phyloP scores from a whole-genome alignment of 2,888 invertebrate species.

The Habroteleia sp. region DNA sequence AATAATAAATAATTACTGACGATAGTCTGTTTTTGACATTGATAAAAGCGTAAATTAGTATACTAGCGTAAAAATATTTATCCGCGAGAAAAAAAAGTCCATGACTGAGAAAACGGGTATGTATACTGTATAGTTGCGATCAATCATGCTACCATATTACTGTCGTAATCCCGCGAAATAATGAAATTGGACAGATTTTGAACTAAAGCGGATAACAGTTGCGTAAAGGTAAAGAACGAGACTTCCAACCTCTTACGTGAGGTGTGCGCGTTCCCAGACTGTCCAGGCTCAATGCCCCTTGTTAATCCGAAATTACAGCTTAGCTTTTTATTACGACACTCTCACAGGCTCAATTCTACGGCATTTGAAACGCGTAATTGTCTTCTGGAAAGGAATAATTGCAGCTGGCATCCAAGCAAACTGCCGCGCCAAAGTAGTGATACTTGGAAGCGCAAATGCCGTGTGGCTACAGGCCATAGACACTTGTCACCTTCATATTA shows the following conservation, averaged over 20 bases:
- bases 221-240: constrained; percentile 25
- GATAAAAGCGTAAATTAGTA: too few relatives aligned
- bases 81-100: too few relatives aligned
- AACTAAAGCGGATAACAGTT: neutral
- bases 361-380: constrained; percentile 72
- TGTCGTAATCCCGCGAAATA: too few relatives aligned
- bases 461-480: constrained; percentile 52
- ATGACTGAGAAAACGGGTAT: too few relatives aligned
- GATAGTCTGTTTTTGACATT: too few relatives aligned
- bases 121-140: too few relatives aligned
- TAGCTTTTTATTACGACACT: constrained; percentile 57
- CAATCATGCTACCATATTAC: too few relatives aligned
- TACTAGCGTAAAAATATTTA: too few relatives aligned
- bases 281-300: constrained; percentile 30
- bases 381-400: constrained; percentile 76
- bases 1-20: too few relatives aligned
- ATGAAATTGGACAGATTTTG: too few relatives aligned
- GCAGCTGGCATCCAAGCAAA: constrained; percentile 65
- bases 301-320: constrained; percentile 61
- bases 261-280: constrained; percentile 12
- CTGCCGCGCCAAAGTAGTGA: constrained; percentile 39
- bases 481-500: constrained; percentile 58
- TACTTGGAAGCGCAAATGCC: constrained; percentile 59
- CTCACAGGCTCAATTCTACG: constrained; percentile 58
- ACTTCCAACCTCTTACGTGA: constrained; percentile 24